Percentiles rank a stretch among this genome's conserved stretches.
Conservation (phyloP, 2,888 invertebrate genomes). For the Diadegma fenestrale region DNA sequence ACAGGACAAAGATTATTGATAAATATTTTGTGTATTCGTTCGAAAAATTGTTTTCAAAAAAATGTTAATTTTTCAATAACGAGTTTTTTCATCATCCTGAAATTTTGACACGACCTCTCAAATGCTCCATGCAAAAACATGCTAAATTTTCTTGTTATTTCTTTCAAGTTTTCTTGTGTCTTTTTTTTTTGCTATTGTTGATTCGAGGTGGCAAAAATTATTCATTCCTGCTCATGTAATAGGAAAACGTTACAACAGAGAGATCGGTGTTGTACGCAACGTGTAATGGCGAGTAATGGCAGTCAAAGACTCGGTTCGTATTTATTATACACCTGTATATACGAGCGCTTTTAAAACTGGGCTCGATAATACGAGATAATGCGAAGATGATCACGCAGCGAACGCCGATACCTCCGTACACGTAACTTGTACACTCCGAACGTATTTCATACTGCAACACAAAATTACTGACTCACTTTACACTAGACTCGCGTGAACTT, state of each 20-base stretch:
- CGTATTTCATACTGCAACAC: conserved; percentile 41
- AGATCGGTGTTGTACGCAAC: conserved; percentile 16
- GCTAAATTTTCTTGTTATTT: background rate
- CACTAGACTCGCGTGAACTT: conserved; percentile 36
- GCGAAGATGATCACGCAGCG: conserved; percentile 55
- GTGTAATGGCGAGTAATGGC: conserved; percentile 58
- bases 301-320: conserved; percentile 27
- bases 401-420: conserved; percentile 39
- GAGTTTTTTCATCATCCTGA: too few species aligned
- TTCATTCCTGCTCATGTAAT: conserved; percentile 68
- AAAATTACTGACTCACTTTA: conserved; percentile 60
- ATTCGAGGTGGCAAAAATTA: conserved; percentile 72
- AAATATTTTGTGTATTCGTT: too few species aligned
- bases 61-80: too few species aligned
- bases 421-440: conserved; percentile 23
- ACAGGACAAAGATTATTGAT: too few species aligned
- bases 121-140: too few species aligned
- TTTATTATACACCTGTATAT: conserved; percentile 22
- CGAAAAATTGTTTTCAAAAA: too few species aligned
- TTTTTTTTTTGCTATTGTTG: conserved; percentile 77
- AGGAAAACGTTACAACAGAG: conserved; percentile 48
- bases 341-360: conserved; percentile 13
- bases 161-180: conserved; percentile 77
- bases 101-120: too few species aligned
- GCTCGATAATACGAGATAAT: conserved; percentile 64